Evolutionary conservation across 2,888 invertebrate genomes (phyloP), one percentile per base, ranked within the genome.

Genomic region (Cabera pusaria): DNA sequence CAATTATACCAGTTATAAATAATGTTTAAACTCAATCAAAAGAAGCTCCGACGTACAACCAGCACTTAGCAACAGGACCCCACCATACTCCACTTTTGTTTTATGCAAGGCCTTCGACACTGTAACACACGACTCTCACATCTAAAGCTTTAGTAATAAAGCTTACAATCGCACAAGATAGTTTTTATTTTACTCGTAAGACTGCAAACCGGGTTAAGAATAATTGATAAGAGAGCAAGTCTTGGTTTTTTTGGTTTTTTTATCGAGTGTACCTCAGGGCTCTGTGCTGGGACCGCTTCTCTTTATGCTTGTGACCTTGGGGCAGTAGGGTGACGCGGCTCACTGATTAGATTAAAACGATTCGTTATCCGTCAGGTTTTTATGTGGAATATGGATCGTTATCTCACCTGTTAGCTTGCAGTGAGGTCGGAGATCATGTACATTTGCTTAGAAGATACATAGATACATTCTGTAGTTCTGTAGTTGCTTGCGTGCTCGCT

Each of bases 61-160:
- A 24, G 40, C 46, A 67, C 75, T 62, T 76, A 69, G 76, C 68
- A 76, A 78, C 78, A 68, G 71, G 63, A 22, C 50, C 52, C 54
- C 20, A 24, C 25, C 26, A 64, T 64, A 64, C 69, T 68, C 72
- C 60, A 68, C 67, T 67, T 69, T 64, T 66, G 65, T 66, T 63
- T 70, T 56, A 61, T 56, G 59, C 56, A 62, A 72, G 67, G 69
- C 72, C 59, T 77, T 69, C 49, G 61, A 70, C 36, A 48, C 6
- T 0, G 9, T 47, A 7, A 59, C 4, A 14, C 11, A 6, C 25
- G 17, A 51, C 10, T 56, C 38, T 43, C 9, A 22, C 37, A 52
- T 18, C 11, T 25, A 1, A 7, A 8, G 2, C 1, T 2, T n/a
- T 0, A 8, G 14, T 0, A 1, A 20, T 34, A 40, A 40, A 34